Percentiles rank a stretch among this genome's conserved stretches.
Evolutionary conservation across 2,113 vertebrate species (phyloP).

Genomic region (Tringa solitaria): DNA sequence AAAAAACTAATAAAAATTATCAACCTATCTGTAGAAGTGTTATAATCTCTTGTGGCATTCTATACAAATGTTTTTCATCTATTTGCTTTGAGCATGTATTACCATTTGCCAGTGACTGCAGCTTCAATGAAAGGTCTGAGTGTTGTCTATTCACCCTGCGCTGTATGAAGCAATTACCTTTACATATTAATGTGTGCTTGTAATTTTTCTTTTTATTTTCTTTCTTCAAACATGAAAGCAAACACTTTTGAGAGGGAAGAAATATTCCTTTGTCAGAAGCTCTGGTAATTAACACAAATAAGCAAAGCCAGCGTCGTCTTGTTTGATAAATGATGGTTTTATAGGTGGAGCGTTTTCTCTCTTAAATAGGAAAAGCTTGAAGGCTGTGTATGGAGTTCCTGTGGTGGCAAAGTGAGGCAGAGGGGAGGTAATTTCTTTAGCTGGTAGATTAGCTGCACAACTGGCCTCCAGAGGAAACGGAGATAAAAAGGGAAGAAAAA

Average conservation of each 20-base stretch:
- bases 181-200: neutral
- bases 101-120: neutral
- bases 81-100: neutral
- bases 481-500: neutral
- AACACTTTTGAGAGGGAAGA: neutral
- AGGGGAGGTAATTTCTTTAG: neutral
- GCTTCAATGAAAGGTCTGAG: neutral
- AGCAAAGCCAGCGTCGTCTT: neutral
- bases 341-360: neutral
- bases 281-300: slow-evolving; percentile 29
- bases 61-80: neutral
- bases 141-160: neutral
- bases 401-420: neutral
- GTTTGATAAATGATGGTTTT: neutral
- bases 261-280: neutral
- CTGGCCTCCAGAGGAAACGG: neutral
- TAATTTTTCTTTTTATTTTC: neutral
- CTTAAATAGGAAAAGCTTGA: neutral
- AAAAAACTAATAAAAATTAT: too few relatives aligned
- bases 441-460: neutral
- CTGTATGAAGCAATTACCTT: neutral
- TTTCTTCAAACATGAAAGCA: slow-evolving; percentile 14
- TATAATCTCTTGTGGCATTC: neutral
- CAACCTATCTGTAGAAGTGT: neutral
- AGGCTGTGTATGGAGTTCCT: neutral